Evolutionary conservation across 2,888 invertebrate species (phyloP), one percentile per base, ranked within the genome.

Genomic region (Helicoverpa assulta): DNA sequence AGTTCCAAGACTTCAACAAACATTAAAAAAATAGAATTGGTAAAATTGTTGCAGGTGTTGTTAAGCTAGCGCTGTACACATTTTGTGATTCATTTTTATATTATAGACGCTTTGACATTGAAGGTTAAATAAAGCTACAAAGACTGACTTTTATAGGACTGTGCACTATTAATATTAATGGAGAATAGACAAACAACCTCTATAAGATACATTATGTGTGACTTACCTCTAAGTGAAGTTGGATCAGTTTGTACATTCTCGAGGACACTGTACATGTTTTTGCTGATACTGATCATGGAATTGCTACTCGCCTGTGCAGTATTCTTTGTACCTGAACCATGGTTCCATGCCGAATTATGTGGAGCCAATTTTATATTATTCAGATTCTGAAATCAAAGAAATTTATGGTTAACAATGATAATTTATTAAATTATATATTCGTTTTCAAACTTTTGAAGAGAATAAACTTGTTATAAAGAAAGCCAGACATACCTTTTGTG

Each of bases 331-430:
- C 94, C 90, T n/a, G 95, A 93, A 37, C 94, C 94, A 68, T 92
- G 92, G 67, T 91, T 94, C 95, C 95, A 95, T 6, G 88, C 89
- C 14, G 91, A 90, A 64, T 89, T 89, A 53, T 87, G 87, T 26
- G 95, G 95, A 62, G 94, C 95, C 74, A 95, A 85, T 86, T 93
- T 95, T 50, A 95, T 92, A 80, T 88, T 91, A 64, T 64, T 91
- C 68, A 95, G 82, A 84, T 90, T 94, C 94, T 95, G 88, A 62
- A 89, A 78, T n/a, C 33, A 70, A 76, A 70, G n/a, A 50, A 55
- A 40, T 12, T 52, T 16, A 16, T 52, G 5, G 0, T 50, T 26
- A 26, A 26, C 26, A 26, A 58, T 33, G 16, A 66, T 26, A 56
- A 50, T 40, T 12, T 40, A 33, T 40, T 21, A 29, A 19, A 53